Base-by-base conservation (phyloP, 2,888 invertebrate species). In the Plemyria rubiginata region DNA sequence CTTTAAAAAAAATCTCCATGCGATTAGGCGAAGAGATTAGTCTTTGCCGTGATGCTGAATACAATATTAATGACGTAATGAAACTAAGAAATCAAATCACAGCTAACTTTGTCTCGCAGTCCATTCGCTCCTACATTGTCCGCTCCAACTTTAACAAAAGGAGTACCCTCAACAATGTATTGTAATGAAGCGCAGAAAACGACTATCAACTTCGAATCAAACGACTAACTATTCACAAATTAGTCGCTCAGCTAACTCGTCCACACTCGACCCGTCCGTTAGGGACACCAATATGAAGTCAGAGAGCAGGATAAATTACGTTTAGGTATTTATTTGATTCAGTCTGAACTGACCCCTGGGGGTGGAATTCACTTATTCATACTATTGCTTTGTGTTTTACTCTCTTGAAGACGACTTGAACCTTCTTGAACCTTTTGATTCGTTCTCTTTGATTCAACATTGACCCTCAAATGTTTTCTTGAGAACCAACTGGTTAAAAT, bases 181-280 rank as follows among this genome's bases (percentile, higher is more conserved):
- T 66, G 71, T 83, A 84, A 84, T 82, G 84, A 84, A 77, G 77
- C 78, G 69, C 75, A 75, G 77, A 80, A 80, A 81, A 79, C 78
- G 77, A 81, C 80, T 78, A 81, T 81, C 80, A 78, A 78, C 73
- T 79, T 74, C 71, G 76, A 83, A 81, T 81, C 80, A 78, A 79
- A 79, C 77, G 78, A 75, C 75, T 79, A 82, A 86, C 87, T 87
- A 82, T 84, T 82, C 85, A 80, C 84, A 87, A 88, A 88, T 88
- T 88, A 87, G 87, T 86, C 81, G 76, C 72, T 66, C 74, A 73
- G 76, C 62, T 74, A 81, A 81, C 82, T 82, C 79, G 79, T 80
- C 78, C 82, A 78, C 79, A 78, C 81, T 82, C 81, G 75, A 75
- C 68, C 79, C 85, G 78, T 86, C 87, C 85, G 63, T 52, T 68